These are phyloP conservation scores for Brachionus angularis DNA, from an alignment of 1,140 invertebrate species.

Conservation along the genomic window DNA sequence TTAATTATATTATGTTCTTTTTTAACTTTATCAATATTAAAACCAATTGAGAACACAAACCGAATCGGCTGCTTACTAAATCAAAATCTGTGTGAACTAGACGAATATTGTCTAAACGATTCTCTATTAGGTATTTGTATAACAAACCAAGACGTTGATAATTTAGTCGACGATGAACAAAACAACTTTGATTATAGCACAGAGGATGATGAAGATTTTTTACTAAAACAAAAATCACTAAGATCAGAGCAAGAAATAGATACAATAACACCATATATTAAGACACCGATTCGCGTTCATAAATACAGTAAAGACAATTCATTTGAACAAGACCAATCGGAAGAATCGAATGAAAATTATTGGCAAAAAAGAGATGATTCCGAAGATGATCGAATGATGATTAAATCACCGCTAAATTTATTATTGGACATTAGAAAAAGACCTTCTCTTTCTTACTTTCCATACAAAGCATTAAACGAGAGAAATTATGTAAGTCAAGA, in stretches of 20 bases:
- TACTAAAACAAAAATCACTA: not conserved
- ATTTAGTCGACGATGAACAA: no score
- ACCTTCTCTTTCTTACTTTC: not conserved
- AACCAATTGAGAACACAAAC: no score
- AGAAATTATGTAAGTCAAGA: no score
- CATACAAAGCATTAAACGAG: no score
- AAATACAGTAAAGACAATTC: slow-evolving; percentile 21
- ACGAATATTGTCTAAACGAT: slow-evolving; percentile 19
- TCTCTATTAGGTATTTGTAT: slow-evolving; percentile 6
- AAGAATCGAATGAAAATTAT: not conserved
- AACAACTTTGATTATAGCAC: no score
- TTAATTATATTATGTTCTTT: no score
- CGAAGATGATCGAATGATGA: not conserved
- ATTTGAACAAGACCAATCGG: no score
- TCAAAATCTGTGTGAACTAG: not conserved
- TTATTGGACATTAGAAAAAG: not conserved
- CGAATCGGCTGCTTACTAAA: not conserved
- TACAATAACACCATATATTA: not conserved
- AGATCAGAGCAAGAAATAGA: not conserved
- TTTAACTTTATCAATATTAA: no score
- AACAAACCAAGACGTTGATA: not conserved
- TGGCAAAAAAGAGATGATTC: not conserved
- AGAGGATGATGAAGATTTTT: no score
- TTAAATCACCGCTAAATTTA: not conserved
- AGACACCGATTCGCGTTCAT: slow-evolving; percentile 17